Conservation (phyloP, 2,113 vertebrate species). For the Tinamus guttatus region DNA sequence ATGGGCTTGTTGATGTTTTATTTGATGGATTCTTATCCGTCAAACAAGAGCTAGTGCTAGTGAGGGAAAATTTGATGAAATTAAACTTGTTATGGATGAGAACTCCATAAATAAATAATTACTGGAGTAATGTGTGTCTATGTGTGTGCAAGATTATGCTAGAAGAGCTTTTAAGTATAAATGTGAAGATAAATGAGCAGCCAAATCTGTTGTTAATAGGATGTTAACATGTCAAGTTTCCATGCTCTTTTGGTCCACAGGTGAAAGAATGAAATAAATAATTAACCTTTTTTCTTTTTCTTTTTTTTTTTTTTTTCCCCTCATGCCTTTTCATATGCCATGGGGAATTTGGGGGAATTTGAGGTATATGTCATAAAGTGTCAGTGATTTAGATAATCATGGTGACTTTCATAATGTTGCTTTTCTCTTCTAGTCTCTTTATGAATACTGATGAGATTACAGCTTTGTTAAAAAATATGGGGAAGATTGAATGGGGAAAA, state of each 20-base stretch:
- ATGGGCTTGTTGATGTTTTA: neutral
- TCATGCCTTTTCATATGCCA: neutral
- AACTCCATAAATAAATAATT: neutral
- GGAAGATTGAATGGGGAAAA: constrained; percentile 64
- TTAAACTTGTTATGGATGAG: neutral
- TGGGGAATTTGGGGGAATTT: too few relatives aligned
- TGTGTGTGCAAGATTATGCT: neutral
- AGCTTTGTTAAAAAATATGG: constrained; percentile 52
- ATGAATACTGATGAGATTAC: constrained; percentile 51
- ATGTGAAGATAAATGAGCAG: neutral
- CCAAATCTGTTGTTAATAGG: neutral
- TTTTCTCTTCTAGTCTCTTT: neutral
- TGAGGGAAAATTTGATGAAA: neutral
- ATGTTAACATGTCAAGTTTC: neutral
- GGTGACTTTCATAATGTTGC: neutral
- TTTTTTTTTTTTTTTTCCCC: neutral
- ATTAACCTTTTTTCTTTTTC: neutral
- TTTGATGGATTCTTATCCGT: too few relatives aligned
- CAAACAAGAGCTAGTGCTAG: neutral
- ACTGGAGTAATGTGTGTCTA: neutral
- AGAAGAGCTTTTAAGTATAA: neutral
- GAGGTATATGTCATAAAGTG: fast-evolving
- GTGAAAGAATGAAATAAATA: neutral
- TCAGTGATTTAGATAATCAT: neutral
- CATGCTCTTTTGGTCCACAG: neutral